A percentile compares a stretch with the other conserved stretches of the same genome.
Conservation (phyloP, 2,888 invertebrate species). For the Pheosia gnoma region DNA sequence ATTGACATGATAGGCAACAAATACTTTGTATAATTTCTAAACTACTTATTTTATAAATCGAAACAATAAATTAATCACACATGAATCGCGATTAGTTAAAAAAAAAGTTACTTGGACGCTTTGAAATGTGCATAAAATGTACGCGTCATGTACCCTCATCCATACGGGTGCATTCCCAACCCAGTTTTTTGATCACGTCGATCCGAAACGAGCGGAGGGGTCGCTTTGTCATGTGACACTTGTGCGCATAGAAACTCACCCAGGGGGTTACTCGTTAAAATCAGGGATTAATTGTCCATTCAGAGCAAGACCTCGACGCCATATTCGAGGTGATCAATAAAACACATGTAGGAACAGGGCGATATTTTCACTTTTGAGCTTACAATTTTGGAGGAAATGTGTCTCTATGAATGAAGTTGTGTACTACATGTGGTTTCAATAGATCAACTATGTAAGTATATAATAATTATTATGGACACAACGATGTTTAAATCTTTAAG, state of each 20-base stretch:
- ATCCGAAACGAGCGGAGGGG: constrained; percentile 72
- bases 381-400: no score
- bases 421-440: no score
- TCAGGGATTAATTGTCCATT: constrained; percentile 71
- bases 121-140: constrained; percentile 15
- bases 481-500: constrained; percentile 31
- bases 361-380: neutral
- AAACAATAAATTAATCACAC: no score
- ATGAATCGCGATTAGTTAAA: neutral
- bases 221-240: constrained; percentile 81
- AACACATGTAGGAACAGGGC: constrained; percentile 22
- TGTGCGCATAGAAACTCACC: constrained; percentile 71
- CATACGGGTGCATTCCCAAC: constrained; percentile 74
- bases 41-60: no score
- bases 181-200: constrained; percentile 75
- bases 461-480: constrained; percentile 20
- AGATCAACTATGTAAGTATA: neutral
- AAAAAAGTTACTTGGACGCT: constrained; percentile 10
- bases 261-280: constrained; percentile 74
- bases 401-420: no score
- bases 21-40: no score
- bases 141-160: constrained; percentile 47
- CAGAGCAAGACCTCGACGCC: constrained; percentile 42
- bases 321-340: constrained; percentile 37
- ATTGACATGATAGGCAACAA: no score